Evolutionary conservation across 2,888 invertebrate species (phyloP).

Genomic region (Athripsodes cinereus): DNA sequence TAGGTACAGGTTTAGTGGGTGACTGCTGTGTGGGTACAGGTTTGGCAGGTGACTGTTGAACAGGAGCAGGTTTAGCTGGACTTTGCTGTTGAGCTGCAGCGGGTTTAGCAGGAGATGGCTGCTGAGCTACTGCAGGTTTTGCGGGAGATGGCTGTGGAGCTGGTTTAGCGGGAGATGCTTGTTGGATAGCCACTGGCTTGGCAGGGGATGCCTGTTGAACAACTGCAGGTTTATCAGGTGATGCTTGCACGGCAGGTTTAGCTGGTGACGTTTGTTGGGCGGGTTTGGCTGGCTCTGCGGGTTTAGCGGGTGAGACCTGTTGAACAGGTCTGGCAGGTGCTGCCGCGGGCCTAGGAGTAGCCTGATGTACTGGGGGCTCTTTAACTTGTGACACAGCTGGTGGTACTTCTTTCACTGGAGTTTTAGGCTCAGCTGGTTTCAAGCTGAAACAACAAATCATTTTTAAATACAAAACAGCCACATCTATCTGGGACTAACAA

Average conservation of each 20-base stretch:
- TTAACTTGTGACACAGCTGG: conserved; percentile 9
- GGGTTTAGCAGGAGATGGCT: conserved; percentile 13
- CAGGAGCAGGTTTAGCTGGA: conserved; percentile 9
- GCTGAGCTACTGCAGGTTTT: background rate
- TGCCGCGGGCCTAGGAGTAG: background rate
- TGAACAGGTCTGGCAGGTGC: conserved; percentile 4
- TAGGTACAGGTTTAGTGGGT: conserved; percentile 8
- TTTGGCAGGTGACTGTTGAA: conserved; percentile 10
- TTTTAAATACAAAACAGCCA: too few relatives aligned
- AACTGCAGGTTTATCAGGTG: background rate
- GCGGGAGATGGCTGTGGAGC: background rate
- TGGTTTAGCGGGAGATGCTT: background rate
- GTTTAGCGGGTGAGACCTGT: background rate
- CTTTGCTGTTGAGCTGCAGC: conserved; percentile 1
- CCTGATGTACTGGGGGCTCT: conserved; percentile 15
- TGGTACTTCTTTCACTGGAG: conserved; percentile 11
- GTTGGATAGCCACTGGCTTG: conserved; percentile 1
- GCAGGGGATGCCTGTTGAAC: conserved; percentile 9
- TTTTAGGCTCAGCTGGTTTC: background rate
- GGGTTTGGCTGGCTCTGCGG: background rate
- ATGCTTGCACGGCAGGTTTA: background rate
- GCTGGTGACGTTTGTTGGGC: background rate
- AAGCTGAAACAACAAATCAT: background rate
- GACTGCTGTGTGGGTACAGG: conserved; percentile 7
- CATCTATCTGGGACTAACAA: too few relatives aligned